phyloP scores from a whole-genome alignment of 2,888 invertebrate genomes.

The Oscheius onirici region DNA sequence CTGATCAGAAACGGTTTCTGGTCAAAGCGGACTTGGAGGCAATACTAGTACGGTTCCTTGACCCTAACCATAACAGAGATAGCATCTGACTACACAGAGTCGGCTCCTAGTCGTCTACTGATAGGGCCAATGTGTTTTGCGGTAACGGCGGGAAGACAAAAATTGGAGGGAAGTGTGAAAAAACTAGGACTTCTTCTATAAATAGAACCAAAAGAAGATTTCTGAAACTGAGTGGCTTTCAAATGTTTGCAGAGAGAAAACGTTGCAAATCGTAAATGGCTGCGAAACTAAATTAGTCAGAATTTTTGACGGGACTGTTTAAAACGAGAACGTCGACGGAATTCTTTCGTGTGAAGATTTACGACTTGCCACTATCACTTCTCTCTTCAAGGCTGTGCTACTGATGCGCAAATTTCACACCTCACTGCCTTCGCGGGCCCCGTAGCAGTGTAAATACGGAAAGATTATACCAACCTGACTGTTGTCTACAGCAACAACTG shows the following conservation, averaged over 20 bases:
- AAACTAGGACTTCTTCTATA: neutral
- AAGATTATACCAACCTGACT: too few relatives aligned
- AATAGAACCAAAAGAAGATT: neutral
- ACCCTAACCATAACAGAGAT: too few relatives aligned
- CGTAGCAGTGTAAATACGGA: neutral
- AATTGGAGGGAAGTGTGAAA: too few relatives aligned
- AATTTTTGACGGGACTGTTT: neutral
- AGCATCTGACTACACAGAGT: too few relatives aligned
- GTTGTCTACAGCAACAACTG: too few relatives aligned
- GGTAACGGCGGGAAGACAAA: neutral
- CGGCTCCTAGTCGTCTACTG: too few relatives aligned
- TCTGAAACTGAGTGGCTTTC: neutral
- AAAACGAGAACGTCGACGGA: neutral
- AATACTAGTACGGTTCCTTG: neutral
- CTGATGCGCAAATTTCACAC: slow-evolving; percentile 17
- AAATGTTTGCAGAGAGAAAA: neutral
- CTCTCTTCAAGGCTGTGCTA: slow-evolving; percentile 15
- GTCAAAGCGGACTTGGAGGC: neutral
- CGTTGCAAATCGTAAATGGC: too few relatives aligned
- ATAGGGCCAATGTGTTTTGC: too few relatives aligned
- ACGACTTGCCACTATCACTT: slow-evolving; percentile 17
- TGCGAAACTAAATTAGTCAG: too few relatives aligned
- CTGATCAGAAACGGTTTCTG: neutral
- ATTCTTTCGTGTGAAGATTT: slow-evolving; percentile 4
- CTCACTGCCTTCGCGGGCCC: neutral